Percentiles rank a stretch among this genome's conserved stretches.
Evolutionary conservation across 2,797 vertebrate genomes (phyloP).

Genomic region (Potorous gilbertii): DNA sequence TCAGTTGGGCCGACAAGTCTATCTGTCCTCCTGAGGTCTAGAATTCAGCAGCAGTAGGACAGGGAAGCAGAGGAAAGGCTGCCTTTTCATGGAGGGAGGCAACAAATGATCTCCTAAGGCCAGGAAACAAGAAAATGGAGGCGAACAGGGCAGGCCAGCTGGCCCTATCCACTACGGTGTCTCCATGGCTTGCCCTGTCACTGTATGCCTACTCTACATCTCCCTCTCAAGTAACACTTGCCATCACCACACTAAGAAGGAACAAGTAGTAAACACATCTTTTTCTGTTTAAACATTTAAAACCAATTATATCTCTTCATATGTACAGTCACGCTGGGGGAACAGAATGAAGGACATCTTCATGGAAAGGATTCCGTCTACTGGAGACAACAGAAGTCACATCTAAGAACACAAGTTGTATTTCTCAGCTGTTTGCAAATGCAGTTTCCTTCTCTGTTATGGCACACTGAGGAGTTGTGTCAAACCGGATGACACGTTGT

Average conservation of each 20-base stretch:
- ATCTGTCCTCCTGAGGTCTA: slow-evolving; percentile 1
- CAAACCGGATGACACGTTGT: not conserved
- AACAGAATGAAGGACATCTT: slow-evolving; percentile 68
- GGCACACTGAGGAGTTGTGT: not conserved
- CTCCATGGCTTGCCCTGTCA: slow-evolving; percentile 39
- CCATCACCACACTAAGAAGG: slow-evolving; percentile 82
- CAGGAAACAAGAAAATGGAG: not conserved
- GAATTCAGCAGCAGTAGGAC: not conserved
- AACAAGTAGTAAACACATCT: slow-evolving; percentile 86
- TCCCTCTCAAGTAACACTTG: slow-evolving; percentile 84
- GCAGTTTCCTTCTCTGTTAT: slow-evolving; percentile 39
- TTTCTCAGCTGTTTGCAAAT: slow-evolving; percentile 77
- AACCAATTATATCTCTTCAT: slow-evolving; percentile 85
- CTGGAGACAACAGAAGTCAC: slow-evolving; percentile 90
- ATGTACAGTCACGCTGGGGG: slow-evolving; percentile 88
- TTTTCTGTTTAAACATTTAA: slow-evolving; percentile 85
- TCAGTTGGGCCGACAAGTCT: not conserved
- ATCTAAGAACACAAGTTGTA: slow-evolving; percentile 86
- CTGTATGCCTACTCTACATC: slow-evolving; percentile 82
- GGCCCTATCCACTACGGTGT: slow-evolving; percentile 50
- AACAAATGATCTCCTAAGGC: not conserved
- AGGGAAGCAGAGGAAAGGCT: not conserved
- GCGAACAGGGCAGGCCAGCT: slow-evolving; percentile 73
- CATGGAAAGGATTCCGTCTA: slow-evolving; percentile 87
- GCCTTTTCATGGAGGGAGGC: not conserved